A percentile compares a stretch with the other conserved stretches of the same genome.
Conservation (phyloP, 2,797 vertebrate species). For the Chanos chanos region DNA sequence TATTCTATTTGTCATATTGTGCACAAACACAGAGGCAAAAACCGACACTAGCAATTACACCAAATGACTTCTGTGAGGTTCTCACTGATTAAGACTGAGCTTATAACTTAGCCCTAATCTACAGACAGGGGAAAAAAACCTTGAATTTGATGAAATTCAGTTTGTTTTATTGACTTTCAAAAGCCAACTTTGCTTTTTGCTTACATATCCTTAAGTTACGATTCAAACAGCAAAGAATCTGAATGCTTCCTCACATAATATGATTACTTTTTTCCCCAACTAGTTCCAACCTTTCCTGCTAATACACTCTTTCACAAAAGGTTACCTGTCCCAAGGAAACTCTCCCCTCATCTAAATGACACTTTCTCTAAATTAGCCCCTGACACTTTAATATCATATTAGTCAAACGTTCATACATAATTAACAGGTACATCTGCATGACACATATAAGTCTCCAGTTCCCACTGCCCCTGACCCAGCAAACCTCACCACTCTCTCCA, state of each 20-base stretch:
- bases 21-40: not conserved
- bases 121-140: too few species aligned
- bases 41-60: not conserved
- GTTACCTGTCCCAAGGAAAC: not conserved
- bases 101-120: too few species aligned
- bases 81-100: too few species aligned
- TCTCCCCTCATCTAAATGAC: conserved; percentile 12
- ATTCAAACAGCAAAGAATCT: not conserved
- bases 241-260: not conserved
- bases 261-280: not conserved
- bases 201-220: too few species aligned
- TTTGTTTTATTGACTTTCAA: too few species aligned
- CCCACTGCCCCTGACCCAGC: not conserved
- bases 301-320: not conserved
- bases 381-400: conserved; percentile 35
- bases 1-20: conserved; percentile 76
- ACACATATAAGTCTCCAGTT: conserved; percentile 12
- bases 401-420: conserved; percentile 23
- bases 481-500: not conserved
- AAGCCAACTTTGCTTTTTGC: too few species aligned
- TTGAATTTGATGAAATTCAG: too few species aligned
- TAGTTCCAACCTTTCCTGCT: not conserved
- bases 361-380: conserved; percentile 10
- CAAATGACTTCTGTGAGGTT: too few species aligned
- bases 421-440: conserved; percentile 27